Evolutionary conservation across 2,797 vertebrate genomes (phyloP).

Genomic region (Macroramphosus scolopax): DNA sequence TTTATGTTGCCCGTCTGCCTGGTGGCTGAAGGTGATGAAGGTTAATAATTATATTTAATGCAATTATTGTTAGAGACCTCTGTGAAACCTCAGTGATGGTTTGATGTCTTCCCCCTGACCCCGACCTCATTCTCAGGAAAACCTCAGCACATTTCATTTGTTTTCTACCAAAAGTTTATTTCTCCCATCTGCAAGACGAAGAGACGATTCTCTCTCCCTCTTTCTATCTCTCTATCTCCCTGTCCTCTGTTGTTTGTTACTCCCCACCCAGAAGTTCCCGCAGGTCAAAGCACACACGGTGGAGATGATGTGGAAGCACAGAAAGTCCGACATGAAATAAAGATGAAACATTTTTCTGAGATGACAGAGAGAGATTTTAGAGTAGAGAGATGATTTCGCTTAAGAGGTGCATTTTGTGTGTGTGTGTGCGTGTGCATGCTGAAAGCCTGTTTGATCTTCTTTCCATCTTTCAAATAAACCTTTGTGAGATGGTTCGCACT

Average conservation of each 20-base stretch:
- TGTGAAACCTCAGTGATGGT: conserved; percentile 1
- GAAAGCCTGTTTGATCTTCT: conserved; percentile 49
- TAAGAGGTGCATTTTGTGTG: no score
- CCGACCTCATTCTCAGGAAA: conserved; percentile 15
- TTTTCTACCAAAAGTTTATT: conserved; percentile 48
- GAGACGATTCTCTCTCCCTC: no score
- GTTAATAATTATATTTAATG: no score
- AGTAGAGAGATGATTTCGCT: no score
- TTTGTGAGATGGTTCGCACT: conserved; percentile 31
- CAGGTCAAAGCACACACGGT: conserved; percentile 26
- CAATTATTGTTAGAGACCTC: no score
- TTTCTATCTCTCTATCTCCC: no score
- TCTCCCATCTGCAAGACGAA: conserved; percentile 37
- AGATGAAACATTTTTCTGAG: conserved; percentile 28
- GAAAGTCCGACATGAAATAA: conserved; percentile 14
- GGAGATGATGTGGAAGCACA: conserved; percentile 22
- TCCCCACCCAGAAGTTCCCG: conserved; percentile 12
- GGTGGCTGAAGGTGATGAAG: no score
- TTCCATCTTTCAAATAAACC: conserved; percentile 37
- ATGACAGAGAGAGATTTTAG: conserved; percentile 12
- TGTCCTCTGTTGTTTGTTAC: conserved; percentile 27
- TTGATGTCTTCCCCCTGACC: conserved; percentile 18
- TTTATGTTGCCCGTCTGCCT: no score
- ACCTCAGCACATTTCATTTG: conserved; percentile 22
- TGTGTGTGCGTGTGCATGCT: background rate